A percentile compares a stretch with the other conserved stretches of the same genome.
These are phyloP conservation scores for Drosophila quinaria DNA, from an alignment of 2,888 invertebrate species.

Conservation along the genomic window DNA sequence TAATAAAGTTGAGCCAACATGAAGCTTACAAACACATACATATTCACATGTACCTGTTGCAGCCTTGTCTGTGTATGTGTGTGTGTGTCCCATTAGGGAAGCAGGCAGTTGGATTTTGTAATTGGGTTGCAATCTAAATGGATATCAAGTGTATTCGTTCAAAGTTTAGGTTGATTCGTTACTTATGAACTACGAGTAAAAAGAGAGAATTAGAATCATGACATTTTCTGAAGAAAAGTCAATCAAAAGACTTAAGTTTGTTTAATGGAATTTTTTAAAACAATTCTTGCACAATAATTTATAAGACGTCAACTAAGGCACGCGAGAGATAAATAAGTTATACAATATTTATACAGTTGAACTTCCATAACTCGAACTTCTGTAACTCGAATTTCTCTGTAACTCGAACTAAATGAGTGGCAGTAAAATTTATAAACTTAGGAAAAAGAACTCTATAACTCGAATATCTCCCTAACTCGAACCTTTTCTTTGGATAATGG, in stretches of 20 bases:
- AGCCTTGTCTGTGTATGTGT: neutral
- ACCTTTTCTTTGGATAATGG: too few species aligned
- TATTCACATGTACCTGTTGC: neutral
- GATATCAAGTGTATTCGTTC: neutral
- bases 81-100: slow-evolving; percentile 22
- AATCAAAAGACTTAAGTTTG: neutral
- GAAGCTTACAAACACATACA: slow-evolving; percentile 34
- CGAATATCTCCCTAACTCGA: too few species aligned
- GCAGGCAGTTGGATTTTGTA: slow-evolving; percentile 15
- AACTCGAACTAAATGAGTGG: too few species aligned
- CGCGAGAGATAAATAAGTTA: too few species aligned
- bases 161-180: neutral
- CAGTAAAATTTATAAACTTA: too few species aligned
- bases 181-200: neutral
- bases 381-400: too few species aligned
- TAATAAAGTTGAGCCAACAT: slow-evolving; percentile 74
- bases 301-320: too few species aligned
- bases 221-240: neutral
- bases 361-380: too few species aligned
- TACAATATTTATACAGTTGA: too few species aligned
- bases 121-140: slow-evolving; percentile 40
- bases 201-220: neutral
- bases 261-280: too few species aligned
- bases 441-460: too few species aligned
- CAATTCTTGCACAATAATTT: too few species aligned